Evolutionary conservation across 2,797 vertebrate genomes (phyloP), one percentile per base, ranked within the genome.

Genomic region (Apodemus agrarius): DNA sequence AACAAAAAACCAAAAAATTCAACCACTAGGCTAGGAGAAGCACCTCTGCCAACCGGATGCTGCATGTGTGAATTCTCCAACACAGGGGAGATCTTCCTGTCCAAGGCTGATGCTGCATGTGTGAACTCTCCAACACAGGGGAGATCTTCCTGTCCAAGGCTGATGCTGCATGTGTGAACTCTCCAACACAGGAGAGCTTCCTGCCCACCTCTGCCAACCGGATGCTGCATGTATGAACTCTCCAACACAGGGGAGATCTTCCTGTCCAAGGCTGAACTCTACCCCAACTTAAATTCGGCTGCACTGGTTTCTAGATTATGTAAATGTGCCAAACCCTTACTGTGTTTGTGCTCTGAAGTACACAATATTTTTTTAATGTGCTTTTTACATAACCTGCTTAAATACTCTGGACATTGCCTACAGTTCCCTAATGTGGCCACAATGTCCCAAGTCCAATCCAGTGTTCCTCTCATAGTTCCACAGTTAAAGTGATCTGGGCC

Each of bases 401-500:
- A 88, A 90, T 67, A 61, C 40, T 89, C 74, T 65, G 63, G 40
- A 75, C 14, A 37, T 3, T 19, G 65, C 37, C 76, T 84, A 74
- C 0, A 1, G n/a, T 67, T 86, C 49, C 72, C 57, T 69, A 57
- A 34, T 1, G 3, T 37, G 49, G 3, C 29, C 8, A 72, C 19
- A 54, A 31, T 24, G 79, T 78, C 80, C 65, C 80, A 86, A 80
- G 81, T 10, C 80, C 52, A 54, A 21, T 61, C 82, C 57, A 72
- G 87, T 69, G n/a, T 14, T 26, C 40, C 92, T n/a, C 75, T 91
- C 80, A 91, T 19, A 87, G n/a, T 78, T 89, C 54, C 63, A 78
- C 88, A 87, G 67, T 74, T 90, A 82, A 86, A 94, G 89, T 80
- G 13, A 79, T 46, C 59, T 63, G 40, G 29, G 72, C 63, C 90